A percentile compares a stretch with the other conserved stretches of the same genome.
Conservation (phyloP, 1,140 invertebrate genomes). For the Lepidurus arcticus region DNA sequence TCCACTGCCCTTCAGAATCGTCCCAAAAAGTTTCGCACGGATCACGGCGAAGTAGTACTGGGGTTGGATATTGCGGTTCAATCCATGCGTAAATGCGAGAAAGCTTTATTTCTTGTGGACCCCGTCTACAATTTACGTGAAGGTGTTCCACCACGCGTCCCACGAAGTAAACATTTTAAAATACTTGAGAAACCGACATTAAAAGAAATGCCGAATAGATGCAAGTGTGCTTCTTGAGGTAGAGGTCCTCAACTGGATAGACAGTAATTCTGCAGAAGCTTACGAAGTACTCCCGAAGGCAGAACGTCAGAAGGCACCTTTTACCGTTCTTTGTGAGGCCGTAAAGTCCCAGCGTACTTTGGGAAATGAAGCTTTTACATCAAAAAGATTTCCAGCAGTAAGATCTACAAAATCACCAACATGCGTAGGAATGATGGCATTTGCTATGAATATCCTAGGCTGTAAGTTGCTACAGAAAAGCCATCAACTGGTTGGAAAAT, state of each 20-base stretch:
- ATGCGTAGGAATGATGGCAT: not conserved
- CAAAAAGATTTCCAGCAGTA: not conserved
- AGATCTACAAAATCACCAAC: not conserved
- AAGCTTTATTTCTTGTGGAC: not conserved
- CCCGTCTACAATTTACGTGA: not conserved
- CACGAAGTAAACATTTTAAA: not conserved
- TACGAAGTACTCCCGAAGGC: not conserved
- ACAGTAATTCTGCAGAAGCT: not conserved
- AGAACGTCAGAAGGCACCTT: not conserved
- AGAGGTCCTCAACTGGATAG: not conserved
- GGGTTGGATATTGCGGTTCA: not conserved
- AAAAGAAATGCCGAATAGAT: not conserved
- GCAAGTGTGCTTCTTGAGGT: not conserved
- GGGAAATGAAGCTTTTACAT: not conserved
- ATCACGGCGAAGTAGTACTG: not conserved
- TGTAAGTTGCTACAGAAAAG: not conserved
- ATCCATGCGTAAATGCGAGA: not conserved
- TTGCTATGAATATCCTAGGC: not conserved
- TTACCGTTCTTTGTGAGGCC: not conserved
- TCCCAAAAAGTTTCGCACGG: not conserved
- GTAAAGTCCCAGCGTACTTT: not conserved
- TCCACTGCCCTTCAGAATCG: not conserved
- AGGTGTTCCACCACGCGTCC: not conserved
- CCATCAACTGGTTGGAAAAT: not conserved
- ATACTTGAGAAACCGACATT: not conserved